A percentile compares a stretch with the other conserved stretches of the same genome.
These are phyloP conservation scores for Tubiluchus corallicola DNA, from an alignment of 2,888 invertebrate genomes.

Conservation along the genomic window DNA sequence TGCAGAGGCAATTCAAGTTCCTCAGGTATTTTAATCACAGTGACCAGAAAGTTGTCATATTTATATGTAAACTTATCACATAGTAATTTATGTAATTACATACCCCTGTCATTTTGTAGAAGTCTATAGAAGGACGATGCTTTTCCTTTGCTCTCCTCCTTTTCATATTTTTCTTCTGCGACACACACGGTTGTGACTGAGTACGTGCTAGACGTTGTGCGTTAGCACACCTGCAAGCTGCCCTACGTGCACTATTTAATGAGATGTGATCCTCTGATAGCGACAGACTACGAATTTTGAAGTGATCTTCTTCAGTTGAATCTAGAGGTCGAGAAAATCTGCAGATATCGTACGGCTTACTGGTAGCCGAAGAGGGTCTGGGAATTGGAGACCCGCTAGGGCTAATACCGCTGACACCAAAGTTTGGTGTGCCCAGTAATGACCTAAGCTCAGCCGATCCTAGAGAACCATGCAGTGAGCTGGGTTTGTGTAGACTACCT, in stretches of 20 bases:
- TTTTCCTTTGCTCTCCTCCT: neutral
- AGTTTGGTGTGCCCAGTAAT: too few species aligned
- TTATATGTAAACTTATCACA: too few species aligned
- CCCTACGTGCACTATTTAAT: neutral
- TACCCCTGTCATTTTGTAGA: conserved; percentile 1
- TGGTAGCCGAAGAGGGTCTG: neutral
- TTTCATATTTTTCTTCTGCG: neutral
- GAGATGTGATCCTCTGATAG: conserved; percentile 3
- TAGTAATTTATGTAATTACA: too few species aligned
- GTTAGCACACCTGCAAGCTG: neutral
- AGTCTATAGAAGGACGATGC: neutral
- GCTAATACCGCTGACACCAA: too few species aligned
- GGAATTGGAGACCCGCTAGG: conserved; percentile 1
- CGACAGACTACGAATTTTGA: neutral
- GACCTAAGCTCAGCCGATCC: too few species aligned
- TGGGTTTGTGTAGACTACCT: too few species aligned
- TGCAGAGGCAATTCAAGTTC: too few species aligned
- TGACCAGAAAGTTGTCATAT: too few species aligned
- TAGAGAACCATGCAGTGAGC: too few species aligned
- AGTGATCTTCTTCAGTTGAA: neutral
- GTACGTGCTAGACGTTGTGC: neutral
- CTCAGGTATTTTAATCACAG: too few species aligned
- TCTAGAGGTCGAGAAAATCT: conserved; percentile 1
- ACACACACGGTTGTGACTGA: neutral
- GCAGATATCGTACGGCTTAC: neutral